Percentiles rank a stretch among this genome's conserved stretches.
phyloP scores from a whole-genome alignment of 2,797 vertebrate species.

The Oreonectes daqikongensis region DNA sequence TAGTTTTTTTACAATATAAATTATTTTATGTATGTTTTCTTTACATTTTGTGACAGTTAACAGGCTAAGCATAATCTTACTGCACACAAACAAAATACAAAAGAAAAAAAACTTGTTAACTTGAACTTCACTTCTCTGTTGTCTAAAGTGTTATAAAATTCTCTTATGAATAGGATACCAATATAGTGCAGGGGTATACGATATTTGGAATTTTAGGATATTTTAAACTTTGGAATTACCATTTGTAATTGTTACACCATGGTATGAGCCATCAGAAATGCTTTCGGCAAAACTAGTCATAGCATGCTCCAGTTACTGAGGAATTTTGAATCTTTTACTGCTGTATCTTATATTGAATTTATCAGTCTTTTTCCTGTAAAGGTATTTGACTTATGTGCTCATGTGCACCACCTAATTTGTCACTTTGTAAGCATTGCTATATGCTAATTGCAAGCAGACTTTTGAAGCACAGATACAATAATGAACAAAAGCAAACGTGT shows the following conservation, averaged over 20 bases:
- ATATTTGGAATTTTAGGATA: not conserved
- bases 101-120: too few relatives aligned
- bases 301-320: not conserved
- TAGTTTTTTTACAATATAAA: too few relatives aligned
- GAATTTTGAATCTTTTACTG: not conserved
- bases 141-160: too few relatives aligned
- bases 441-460: constrained; percentile 6
- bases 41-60: too few relatives aligned
- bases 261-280: not conserved
- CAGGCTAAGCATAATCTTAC: too few relatives aligned
- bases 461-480: not conserved
- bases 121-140: too few relatives aligned
- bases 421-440: not conserved
- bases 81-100: too few relatives aligned
- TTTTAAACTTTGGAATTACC: not conserved
- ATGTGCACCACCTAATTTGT: not conserved
- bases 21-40: too few relatives aligned
- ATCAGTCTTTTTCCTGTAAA: not conserved
- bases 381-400: not conserved
- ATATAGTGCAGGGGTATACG: not conserved
- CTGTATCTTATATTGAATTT: not conserved
- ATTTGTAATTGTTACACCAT: not conserved
- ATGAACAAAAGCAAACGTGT: constrained; percentile 2
- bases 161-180: not conserved
- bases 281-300: not conserved